Conservation (phyloP, 2,797 vertebrate species). For the Pangasius larnaudii region DNA sequence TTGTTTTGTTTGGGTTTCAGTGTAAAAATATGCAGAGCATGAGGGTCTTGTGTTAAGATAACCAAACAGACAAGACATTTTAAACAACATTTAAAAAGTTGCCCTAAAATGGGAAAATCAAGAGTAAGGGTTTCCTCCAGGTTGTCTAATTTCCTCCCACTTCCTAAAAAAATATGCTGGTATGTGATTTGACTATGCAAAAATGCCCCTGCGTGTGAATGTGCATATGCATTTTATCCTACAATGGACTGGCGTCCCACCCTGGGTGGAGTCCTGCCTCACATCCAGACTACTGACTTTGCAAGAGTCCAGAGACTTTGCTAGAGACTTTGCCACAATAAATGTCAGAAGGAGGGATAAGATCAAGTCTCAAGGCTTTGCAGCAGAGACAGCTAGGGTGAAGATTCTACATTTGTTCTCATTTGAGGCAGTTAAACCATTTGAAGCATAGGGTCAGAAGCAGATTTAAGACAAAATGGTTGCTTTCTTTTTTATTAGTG, state of each 20-base stretch:
- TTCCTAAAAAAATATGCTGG: not conserved
- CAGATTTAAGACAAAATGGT: not conserved
- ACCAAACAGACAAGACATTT: not conserved
- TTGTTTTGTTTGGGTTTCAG: not conserved
- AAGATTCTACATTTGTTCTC: not conserved
- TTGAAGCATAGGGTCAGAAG: not conserved
- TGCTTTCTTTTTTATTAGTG: not conserved
- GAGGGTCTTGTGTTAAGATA: not conserved
- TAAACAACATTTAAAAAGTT: not conserved
- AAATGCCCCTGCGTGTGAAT: not conserved
- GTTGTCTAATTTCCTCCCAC: not conserved
- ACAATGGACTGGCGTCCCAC: not conserved
- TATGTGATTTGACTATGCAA: not conserved
- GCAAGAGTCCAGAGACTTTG: not conserved
- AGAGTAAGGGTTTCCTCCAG: not conserved
- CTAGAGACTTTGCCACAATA: not conserved
- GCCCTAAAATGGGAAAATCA: not conserved
- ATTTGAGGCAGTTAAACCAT: not conserved
- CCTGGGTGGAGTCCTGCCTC: not conserved
- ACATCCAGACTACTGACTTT: not conserved
- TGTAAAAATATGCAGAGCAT: conserved; percentile 5
- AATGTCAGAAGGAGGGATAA: not conserved
- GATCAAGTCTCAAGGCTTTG: not conserved
- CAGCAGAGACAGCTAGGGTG: not conserved
- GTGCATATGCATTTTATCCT: not conserved